Percentiles rank a stretch among this genome's conserved stretches.
These are phyloP conservation scores for Corydoras maculifer DNA, from an alignment of 2,113 vertebrate genomes.

Conservation along the genomic window DNA sequence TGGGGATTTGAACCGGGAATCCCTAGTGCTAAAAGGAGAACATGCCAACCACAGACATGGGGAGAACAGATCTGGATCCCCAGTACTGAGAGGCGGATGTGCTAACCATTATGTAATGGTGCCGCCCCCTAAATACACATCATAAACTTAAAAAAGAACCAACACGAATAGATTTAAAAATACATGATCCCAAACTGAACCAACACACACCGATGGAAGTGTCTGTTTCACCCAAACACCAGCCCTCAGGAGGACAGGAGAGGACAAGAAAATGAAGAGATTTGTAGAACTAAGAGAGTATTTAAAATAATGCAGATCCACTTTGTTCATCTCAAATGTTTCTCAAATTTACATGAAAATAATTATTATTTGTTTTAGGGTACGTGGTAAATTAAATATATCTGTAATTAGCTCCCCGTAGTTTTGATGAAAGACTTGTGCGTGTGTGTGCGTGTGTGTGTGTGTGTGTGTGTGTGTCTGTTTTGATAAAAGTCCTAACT, in stretches of 20 bases:
- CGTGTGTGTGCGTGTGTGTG: slow-evolving; percentile 8
- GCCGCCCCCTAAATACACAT: no score
- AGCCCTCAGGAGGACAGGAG: neutral
- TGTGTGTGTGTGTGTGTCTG: slow-evolving; percentile 17
- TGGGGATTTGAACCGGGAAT: no score
- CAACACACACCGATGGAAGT: no score
- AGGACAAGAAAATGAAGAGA: neutral
- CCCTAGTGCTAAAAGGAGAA: no score
- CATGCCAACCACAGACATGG: no score
- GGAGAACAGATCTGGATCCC: no score
- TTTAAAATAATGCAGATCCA: neutral
- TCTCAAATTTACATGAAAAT: slow-evolving; percentile 21
- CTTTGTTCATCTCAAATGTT: slow-evolving; percentile 26
- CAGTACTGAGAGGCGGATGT: no score
- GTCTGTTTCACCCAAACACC: no score
- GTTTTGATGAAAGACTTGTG: slow-evolving; percentile 16
- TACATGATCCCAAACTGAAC: no score
- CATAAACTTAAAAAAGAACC: no score
- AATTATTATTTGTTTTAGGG: slow-evolving; percentile 32
- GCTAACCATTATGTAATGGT: no score
- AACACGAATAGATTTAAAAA: no score
- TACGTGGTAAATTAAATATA: slow-evolving; percentile 22
- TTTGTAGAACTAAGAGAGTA: slow-evolving; percentile 30
- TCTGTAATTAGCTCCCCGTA: slow-evolving; percentile 30
- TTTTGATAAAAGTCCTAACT: neutral